Evolutionary conservation across 2,888 invertebrate species (phyloP).

Genomic region (Torymus tubicola): DNA sequence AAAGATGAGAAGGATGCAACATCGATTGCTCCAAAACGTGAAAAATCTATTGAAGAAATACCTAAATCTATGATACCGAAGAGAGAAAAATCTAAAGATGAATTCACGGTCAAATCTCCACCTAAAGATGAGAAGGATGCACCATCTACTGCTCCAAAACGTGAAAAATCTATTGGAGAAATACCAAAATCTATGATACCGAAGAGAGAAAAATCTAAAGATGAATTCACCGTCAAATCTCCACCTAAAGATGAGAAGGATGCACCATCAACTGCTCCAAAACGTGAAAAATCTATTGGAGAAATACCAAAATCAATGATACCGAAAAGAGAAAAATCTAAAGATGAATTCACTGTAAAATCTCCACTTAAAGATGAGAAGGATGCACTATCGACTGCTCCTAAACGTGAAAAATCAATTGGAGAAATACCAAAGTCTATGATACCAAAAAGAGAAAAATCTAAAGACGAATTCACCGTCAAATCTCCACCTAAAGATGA

Average conservation of each 20-base stretch:
- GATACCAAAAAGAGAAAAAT: conserved; percentile 46
- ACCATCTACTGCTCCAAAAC: no score
- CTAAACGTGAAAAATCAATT: conserved; percentile 30
- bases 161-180: conserved; percentile 42
- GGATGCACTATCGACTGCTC: no score
- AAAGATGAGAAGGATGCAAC: not conserved
- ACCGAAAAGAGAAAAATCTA: conserved; percentile 13
- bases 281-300: conserved; percentile 1
- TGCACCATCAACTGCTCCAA: not conserved
- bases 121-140: not conserved
- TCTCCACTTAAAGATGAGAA: not conserved
- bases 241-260: not conserved
- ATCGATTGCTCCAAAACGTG: not conserved
- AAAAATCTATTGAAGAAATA: not conserved
- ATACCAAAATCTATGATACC: conserved; percentile 50
- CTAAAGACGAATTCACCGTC: conserved; percentile 41
- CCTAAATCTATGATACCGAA: not conserved
- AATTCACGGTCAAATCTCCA: conserved; percentile 24
- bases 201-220: conserved; percentile 40
- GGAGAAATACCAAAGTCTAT: conserved; percentile 48
- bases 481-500: conserved; percentile 11
- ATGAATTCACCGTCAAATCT: conserved; percentile 40
- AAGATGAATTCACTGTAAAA: conserved; percentile 30
- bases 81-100: conserved; percentile 33
- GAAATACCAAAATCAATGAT: not conserved